A percentile compares a stretch with the other conserved stretches of the same genome.
Conservation (phyloP, 2,113 vertebrate species). For the Pteropus alecto region DNA sequence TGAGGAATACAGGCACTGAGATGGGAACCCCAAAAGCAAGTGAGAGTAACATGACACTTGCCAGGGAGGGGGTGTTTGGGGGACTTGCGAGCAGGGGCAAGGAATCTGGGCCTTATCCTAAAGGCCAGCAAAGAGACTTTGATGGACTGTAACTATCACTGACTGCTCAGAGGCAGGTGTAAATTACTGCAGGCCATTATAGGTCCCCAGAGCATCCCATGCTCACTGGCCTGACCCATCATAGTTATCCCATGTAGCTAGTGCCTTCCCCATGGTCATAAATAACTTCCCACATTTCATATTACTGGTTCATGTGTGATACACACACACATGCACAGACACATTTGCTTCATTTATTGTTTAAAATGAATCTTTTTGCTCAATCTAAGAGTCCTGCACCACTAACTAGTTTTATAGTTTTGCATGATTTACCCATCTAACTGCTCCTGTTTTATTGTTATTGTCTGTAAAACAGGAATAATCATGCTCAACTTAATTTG, state of each 20-base stretch:
- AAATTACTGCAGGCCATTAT: neutral
- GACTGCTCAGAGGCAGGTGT: neutral
- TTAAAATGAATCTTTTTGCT: neutral
- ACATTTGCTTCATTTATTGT: neutral
- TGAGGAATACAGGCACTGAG: neutral
- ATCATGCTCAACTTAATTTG: neutral
- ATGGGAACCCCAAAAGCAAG: neutral
- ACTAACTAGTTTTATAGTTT: neutral
- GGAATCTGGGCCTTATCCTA: neutral
- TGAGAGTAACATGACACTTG: neutral
- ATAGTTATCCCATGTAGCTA: no score
- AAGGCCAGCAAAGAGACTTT: neutral
- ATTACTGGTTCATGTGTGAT: neutral
- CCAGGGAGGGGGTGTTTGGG: no score
- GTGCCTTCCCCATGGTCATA: neutral
- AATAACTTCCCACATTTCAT: neutral
- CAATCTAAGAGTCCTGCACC: neutral
- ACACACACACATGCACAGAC: neutral
- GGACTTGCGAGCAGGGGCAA: neutral
- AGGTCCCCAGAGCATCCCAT: neutral
- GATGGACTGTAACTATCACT: rapidly evolving
- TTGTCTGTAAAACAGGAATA: neutral
- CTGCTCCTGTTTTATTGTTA: neutral
- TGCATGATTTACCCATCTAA: neutral
- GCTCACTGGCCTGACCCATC: neutral